Conservation (phyloP, 2,888 invertebrate genomes). For the Amiota minor region DNA sequence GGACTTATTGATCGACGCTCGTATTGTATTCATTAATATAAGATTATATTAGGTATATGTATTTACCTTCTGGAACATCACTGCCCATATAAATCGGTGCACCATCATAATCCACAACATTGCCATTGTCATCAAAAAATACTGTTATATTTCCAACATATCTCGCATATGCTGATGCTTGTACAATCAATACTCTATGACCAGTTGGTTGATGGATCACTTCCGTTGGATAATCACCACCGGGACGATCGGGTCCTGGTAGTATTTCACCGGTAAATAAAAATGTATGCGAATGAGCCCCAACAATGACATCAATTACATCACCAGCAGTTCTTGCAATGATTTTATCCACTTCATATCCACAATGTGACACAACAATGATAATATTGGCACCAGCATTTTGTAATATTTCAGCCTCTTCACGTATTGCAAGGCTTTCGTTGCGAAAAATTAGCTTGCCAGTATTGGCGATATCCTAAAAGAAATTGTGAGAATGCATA, state of each 20-base stretch:
- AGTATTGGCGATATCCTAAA: slow-evolving; percentile 79
- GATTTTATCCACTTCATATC: slow-evolving; percentile 79
- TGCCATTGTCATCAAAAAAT: slow-evolving; percentile 80
- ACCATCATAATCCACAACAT: slow-evolving; percentile 80
- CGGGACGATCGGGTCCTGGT: slow-evolving; percentile 77
- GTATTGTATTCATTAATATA: too few relatives aligned
- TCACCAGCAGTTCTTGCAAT: slow-evolving; percentile 80
- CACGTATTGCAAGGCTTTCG: slow-evolving; percentile 79
- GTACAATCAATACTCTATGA: slow-evolving; percentile 77
- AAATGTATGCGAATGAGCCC: slow-evolving; percentile 87
- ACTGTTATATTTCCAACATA: slow-evolving; percentile 86
- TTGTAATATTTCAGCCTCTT: slow-evolving; percentile 79
- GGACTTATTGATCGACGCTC: too few relatives aligned
- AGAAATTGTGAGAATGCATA: neutral
- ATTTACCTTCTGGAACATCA: slow-evolving; percentile 79
- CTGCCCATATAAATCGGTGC: slow-evolving; percentile 81
- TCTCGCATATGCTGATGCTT: slow-evolving; percentile 82
- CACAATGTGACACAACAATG: slow-evolving; percentile 88
- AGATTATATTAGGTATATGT: too few relatives aligned
- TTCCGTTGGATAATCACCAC: slow-evolving; percentile 81
- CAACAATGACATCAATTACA: slow-evolving; percentile 87
- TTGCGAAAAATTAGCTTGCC: slow-evolving; percentile 81
- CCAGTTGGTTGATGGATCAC: slow-evolving; percentile 76
- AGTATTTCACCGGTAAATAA: slow-evolving; percentile 78
- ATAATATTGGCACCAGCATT: slow-evolving; percentile 82